Percentiles rank a stretch among this genome's conserved stretches.
Conservation (phyloP, 2,888 invertebrate species). For the Apodemia mormo region DNA sequence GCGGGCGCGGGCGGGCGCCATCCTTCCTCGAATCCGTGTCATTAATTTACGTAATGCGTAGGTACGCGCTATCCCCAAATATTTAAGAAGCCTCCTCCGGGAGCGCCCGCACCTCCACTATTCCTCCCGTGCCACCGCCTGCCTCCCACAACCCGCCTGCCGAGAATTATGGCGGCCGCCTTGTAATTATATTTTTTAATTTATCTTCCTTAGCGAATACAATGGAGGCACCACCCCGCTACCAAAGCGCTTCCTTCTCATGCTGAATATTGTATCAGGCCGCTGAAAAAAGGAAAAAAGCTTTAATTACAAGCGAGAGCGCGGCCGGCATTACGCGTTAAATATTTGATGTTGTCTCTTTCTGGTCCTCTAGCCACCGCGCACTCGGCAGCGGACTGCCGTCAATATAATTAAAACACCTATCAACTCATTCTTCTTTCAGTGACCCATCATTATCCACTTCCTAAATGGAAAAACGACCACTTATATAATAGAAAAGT, state of each 20-base stretch:
- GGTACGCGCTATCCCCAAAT: slow-evolving; percentile 83
- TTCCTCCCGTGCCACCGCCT: slow-evolving; percentile 54
- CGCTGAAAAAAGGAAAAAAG: slow-evolving; percentile 81
- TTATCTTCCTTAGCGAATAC: slow-evolving; percentile 86
- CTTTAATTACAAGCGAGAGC: slow-evolving; percentile 81
- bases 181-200: slow-evolving; percentile 87
- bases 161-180: slow-evolving; percentile 84
- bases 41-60: slow-evolving; percentile 83
- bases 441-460: slow-evolving; percentile 69
- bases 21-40: slow-evolving; percentile 83
- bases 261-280: slow-evolving; percentile 82
- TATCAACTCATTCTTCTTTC: slow-evolving; percentile 78
- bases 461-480: slow-evolving; percentile 41
- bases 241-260: slow-evolving; percentile 80
- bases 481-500: slow-evolving; percentile 27
- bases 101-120: slow-evolving; percentile 79
- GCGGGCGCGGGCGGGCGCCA: slow-evolving; percentile 69
- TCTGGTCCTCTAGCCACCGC: slow-evolving; percentile 54
- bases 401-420: slow-evolving; percentile 72
- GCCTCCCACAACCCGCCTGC: slow-evolving; percentile 67
- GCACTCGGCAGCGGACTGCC: slow-evolving; percentile 41
- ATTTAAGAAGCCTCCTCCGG: slow-evolving; percentile 82
- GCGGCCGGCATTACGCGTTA: slow-evolving; percentile 76
- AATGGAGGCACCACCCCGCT: slow-evolving; percentile 82
- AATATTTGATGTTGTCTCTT: slow-evolving; percentile 81